Evolutionary conservation across 1,140 invertebrate genomes (phyloP), one percentile per base, ranked within the genome.

Genomic region (Drosophila pruinosa): DNA sequence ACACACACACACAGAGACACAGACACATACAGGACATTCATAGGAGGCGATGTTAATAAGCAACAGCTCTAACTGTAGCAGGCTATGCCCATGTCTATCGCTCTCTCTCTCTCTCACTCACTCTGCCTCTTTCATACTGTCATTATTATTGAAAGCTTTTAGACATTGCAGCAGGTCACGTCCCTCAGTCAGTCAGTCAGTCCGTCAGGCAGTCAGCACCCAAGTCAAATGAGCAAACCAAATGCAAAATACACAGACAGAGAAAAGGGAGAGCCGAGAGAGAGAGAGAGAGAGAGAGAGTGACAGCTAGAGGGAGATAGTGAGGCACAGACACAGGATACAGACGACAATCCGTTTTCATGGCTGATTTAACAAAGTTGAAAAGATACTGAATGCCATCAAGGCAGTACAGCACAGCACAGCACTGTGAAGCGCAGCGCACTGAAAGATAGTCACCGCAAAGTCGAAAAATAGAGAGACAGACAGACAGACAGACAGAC

Each of bases 131-230:
- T 22, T 34, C 15, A 19, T 24, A 15, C 43, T 52, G 47, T 31
- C 61, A 70, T 86, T 86, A 85, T 85, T 86, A 86, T 85, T 86
- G 80, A 85, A 85, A 86, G 79, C 80, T 85, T 82, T 83, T 86
- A 70, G 82, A 85, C 77, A 77, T 81, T 81, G 68, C 81, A 72
- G 72, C 81, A 68, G 73, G 80, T 85, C 81, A 86, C 80, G 80
- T 85, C 52, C 61, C 36, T 39, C 19, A 71, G 17, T 28, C 57
- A 31, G 22, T 31, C 54, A 26, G 4, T 26, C 69, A 43, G 17
- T 61, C 24, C 47, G 5, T 47, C 70, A 48, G 65, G 36, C 54
- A 72, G 53, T 34, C 76, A 69, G 67, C 65, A 61, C 68, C 68
- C 73, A 68, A 86, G 70, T 81, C 69, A 85, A 86, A 85, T 74